These are phyloP conservation scores for Montifringilla adamsi DNA, from an alignment of 2,113 vertebrate genomes.

Conservation along the genomic window DNA sequence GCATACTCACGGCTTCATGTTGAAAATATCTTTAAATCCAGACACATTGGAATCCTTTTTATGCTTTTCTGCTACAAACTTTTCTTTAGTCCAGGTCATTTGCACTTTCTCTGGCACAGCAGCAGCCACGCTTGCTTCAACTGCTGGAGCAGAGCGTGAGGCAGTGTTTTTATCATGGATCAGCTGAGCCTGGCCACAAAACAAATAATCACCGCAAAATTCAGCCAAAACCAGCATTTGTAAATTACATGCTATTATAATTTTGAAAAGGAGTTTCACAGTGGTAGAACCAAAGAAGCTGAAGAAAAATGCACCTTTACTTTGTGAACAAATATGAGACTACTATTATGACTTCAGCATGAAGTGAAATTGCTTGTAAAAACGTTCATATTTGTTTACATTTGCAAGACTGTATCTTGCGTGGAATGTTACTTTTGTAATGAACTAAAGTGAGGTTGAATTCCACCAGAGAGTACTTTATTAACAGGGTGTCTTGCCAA, in stretches of 20 bases:
- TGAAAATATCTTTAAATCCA: conserved; percentile 89
- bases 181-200: conserved; percentile 84
- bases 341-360: not conserved
- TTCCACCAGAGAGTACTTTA: not conserved
- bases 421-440: not conserved
- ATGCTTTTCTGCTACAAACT: conserved; percentile 81
- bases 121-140: conserved; percentile 50
- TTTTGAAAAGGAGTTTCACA: not conserved
- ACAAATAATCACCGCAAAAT: not conserved
- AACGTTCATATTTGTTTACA: not conserved
- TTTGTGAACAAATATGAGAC: not conserved
- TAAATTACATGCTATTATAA: not conserved
- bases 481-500: not conserved
- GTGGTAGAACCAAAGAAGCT: not conserved
- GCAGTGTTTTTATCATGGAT: conserved; percentile 94
- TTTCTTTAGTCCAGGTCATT: conserved; percentile 99
- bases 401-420: not conserved
- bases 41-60: conserved; percentile 76
- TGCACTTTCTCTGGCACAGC: conserved; percentile 81
- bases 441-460: not conserved
- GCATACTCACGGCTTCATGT: conserved; percentile 93
- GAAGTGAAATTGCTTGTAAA: not conserved
- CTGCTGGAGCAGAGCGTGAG: conserved; percentile 66
- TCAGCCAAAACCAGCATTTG: not conserved
- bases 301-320: not conserved